Conservation (phyloP, 2,113 vertebrate species). For the Scopus umbretta region DNA sequence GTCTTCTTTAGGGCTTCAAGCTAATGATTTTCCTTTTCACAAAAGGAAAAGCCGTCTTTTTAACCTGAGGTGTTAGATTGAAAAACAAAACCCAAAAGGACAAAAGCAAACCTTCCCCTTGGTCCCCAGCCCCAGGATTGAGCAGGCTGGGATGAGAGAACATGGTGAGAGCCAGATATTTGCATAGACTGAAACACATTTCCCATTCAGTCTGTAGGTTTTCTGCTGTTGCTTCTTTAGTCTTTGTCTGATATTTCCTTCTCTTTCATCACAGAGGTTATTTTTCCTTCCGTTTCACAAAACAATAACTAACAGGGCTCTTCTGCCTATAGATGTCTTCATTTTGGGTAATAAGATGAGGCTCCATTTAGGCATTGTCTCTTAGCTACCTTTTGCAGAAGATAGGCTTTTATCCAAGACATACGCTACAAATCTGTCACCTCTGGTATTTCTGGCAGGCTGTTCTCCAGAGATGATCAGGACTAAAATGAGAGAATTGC, state of each 20-base stretch:
- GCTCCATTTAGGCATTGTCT: not conserved
- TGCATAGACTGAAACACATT: not conserved
- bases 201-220: not conserved
- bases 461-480: not conserved
- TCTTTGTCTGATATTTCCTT: not conserved
- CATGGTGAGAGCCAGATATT: not conserved
- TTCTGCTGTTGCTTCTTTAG: not conserved
- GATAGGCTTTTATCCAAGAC: slow-evolving; percentile 14
- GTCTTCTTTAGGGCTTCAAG: not conserved
- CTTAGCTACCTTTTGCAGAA: not conserved
- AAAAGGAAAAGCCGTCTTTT: too few species aligned
- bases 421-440: not conserved
- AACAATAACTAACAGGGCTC: not conserved
- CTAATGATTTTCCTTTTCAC: not conserved
- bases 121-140: not conserved
- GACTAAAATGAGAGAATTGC: slow-evolving; percentile 4
- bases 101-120: not conserved
- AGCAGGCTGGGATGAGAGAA: not conserved
- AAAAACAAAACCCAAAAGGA: not conserved
- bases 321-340: not conserved
- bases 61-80: not conserved
- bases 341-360: not conserved
- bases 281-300: not conserved
- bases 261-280: not conserved
- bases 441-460: not conserved